phyloP scores from a whole-genome alignment of 2,797 vertebrate species.

The Rhyacichthys aspro region DNA sequence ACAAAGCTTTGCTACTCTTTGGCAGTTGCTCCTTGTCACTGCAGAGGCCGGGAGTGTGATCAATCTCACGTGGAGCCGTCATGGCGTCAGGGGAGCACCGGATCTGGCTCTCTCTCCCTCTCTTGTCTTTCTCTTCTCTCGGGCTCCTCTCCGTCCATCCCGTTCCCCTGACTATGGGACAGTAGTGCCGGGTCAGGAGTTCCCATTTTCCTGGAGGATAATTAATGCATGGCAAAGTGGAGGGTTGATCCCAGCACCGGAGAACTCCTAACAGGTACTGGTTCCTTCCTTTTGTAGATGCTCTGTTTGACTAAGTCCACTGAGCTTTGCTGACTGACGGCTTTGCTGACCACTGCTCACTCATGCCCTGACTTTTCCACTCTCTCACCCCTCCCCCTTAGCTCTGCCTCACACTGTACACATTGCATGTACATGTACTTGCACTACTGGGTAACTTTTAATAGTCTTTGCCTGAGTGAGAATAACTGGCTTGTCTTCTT shows the following conservation, averaged over 20 bases:
- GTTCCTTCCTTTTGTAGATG: slow-evolving; percentile 55
- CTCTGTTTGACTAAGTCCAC: slow-evolving; percentile 67
- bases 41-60: slow-evolving; percentile 79
- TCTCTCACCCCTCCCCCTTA: slow-evolving; percentile 6
- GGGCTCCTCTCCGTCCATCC: slow-evolving; percentile 57
- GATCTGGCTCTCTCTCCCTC: slow-evolving; percentile 74
- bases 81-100: slow-evolving; percentile 80
- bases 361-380: slow-evolving; percentile 42
- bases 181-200: slow-evolving; percentile 71
- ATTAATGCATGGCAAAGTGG: slow-evolving; percentile 69
- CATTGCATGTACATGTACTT: slow-evolving; percentile 24
- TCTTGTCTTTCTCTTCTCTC: slow-evolving; percentile 45
- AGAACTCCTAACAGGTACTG: slow-evolving; percentile 74
- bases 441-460: slow-evolving; percentile 70
- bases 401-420: slow-evolving; percentile 38
- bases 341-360: slow-evolving; percentile 69
- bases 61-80: slow-evolving; percentile 84
- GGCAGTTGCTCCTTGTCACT: slow-evolving; percentile 71
- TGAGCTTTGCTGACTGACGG: slow-evolving; percentile 72
- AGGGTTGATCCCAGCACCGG: slow-evolving; percentile 50
- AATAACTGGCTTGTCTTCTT: slow-evolving; percentile 56
- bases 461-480: slow-evolving; percentile 66
- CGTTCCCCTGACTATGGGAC: slow-evolving; percentile 66
- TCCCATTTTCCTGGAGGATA: slow-evolving; percentile 76
- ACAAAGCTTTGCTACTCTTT: slow-evolving; percentile 71